These are phyloP conservation scores for Glossosoma conforme DNA, from an alignment of 1,140 invertebrate species.

Conservation along the genomic window DNA sequence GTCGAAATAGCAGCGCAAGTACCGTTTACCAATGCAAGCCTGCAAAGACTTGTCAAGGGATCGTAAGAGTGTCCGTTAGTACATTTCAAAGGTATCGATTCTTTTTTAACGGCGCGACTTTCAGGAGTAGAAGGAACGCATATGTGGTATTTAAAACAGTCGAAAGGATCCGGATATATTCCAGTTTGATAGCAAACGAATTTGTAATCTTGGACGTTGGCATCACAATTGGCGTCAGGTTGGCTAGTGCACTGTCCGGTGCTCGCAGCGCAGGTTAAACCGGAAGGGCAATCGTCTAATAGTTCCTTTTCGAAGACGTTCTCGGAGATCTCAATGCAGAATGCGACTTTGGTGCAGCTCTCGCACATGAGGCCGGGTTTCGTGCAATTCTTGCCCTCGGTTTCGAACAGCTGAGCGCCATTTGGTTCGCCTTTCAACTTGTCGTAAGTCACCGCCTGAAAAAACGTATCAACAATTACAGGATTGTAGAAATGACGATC, in stretches of 20 bases:
- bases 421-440: no score
- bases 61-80: neutral
- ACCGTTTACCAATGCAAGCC: constrained; percentile 1
- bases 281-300: neutral
- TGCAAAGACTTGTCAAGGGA: constrained; percentile 1
- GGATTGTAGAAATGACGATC: no score
- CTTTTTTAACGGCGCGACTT: neutral
- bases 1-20: neutral
- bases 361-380: constrained; percentile 11
- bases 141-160: constrained; percentile 42
- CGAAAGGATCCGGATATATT: constrained; percentile 42
- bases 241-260: constrained; percentile 9
- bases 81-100: neutral
- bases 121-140: constrained; percentile 34
- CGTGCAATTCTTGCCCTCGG: no score
- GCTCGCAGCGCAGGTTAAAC: neutral
- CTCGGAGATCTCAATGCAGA: neutral
- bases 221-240: constrained; percentile 5
- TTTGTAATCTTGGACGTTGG: neutral
- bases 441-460: no score
- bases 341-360: neutral
- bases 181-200: constrained; percentile 22
- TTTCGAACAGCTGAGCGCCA: no score
- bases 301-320: neutral
- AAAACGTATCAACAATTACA: no score